These are phyloP conservation scores for Rhinichthys osculus DNA, from an alignment of 2,797 vertebrate genomes.

Conservation along the genomic window DNA sequence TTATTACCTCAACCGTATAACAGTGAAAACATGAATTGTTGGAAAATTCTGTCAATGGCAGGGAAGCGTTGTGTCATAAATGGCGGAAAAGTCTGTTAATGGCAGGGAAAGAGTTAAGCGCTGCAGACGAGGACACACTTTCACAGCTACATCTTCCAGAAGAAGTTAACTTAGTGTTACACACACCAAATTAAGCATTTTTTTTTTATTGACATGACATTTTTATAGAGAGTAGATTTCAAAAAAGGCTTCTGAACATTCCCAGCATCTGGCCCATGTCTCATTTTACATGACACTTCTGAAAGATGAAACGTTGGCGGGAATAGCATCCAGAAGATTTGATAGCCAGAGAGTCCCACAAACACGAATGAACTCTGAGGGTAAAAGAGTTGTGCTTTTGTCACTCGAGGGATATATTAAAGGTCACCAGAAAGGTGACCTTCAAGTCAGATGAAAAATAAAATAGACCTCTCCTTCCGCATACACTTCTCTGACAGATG, in stretches of 20 bases:
- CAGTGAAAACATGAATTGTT: too few species aligned
- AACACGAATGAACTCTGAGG: constrained; percentile 24
- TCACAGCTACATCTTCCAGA: neutral
- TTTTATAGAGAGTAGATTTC: neutral
- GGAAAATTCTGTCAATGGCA: too few species aligned
- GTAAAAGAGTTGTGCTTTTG: constrained; percentile 31
- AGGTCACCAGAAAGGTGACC: constrained; percentile 14
- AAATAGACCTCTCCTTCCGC: constrained; percentile 5
- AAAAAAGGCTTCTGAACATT: neutral
- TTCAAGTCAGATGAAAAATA: constrained; percentile 18
- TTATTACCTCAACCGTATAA: too few species aligned
- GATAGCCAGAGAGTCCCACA: neutral
- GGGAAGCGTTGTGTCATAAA: too few species aligned
- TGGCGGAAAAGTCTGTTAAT: too few species aligned
- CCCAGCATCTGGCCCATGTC: neutral
- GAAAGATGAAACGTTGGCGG: neutral
- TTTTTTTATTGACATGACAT: neutral
- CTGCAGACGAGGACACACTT: neutral
- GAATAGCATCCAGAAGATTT: neutral
- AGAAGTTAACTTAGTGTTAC: neutral
- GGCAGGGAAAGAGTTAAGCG: too few species aligned
- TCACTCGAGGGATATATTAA: constrained; percentile 36
- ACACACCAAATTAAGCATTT: neutral
- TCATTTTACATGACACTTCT: constrained; percentile 22
- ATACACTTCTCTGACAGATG: constrained; percentile 14